Percentiles rank a stretch among this genome's conserved stretches.
Conservation (phyloP, 2,797 vertebrate species). For the Pantherophis vulpinus region DNA sequence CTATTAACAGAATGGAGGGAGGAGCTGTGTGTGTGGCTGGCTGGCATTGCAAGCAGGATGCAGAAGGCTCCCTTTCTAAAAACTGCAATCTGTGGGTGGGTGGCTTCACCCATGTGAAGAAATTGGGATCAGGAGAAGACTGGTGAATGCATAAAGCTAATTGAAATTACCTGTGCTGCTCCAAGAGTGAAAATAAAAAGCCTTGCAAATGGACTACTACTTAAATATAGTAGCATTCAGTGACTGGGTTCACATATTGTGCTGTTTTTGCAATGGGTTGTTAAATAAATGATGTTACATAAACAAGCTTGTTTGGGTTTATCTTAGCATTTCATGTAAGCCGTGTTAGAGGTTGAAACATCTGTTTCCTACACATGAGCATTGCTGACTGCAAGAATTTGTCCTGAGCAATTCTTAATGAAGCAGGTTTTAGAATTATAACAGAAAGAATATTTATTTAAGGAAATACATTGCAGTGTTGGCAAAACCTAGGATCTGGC, state of each 20-base stretch:
- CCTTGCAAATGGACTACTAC: not conserved
- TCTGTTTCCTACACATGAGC: not conserved
- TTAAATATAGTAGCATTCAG: not conserved
- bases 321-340: not conserved
- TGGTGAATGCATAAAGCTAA: not conserved
- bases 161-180: not conserved
- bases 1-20: constrained; percentile 9
- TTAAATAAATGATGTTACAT: not conserved
- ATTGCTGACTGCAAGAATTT: not conserved
- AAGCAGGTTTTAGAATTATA: not conserved
- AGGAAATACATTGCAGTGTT: not conserved
- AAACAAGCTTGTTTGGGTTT: not conserved
- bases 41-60: constrained; percentile 10
- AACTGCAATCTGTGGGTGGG: constrained; percentile 63
- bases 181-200: not conserved
- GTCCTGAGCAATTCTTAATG: not conserved
- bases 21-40: not conserved
- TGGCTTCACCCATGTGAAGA: constrained; percentile 30
- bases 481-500: not conserved
- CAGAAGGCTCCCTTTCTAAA: constrained; percentile 45
- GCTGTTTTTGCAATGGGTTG: not conserved
- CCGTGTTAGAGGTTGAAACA: not conserved
- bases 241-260: not conserved
- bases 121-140: constrained; percentile 25
- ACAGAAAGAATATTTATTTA: not conserved